Evolutionary conservation across 1,140 invertebrate species (phyloP).

Genomic region (Idris sp.): DNA sequence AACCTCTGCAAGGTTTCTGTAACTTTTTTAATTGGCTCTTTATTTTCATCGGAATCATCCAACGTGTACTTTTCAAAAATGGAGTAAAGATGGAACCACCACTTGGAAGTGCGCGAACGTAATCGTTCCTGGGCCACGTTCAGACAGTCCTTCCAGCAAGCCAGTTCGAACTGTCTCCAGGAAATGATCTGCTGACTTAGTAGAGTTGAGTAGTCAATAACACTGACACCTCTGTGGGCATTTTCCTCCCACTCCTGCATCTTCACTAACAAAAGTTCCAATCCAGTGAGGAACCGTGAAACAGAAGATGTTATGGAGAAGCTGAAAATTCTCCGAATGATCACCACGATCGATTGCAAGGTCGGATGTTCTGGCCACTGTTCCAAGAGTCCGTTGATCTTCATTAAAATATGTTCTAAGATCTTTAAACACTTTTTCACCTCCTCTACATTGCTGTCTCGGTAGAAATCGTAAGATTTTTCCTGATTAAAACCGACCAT

Average conservation of each 20-base stretch:
- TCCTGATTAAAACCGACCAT: constrained; percentile 9
- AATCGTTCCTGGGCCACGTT: constrained; percentile 82
- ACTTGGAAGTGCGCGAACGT: constrained; percentile 84
- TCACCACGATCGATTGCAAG: constrained; percentile 84
- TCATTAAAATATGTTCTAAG: constrained; percentile 81
- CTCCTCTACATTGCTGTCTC: constrained; percentile 88
- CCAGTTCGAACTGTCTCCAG: constrained; percentile 95
- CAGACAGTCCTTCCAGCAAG: constrained; percentile 89
- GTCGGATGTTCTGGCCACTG: constrained; percentile 96
- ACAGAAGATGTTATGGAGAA: constrained; percentile 90
- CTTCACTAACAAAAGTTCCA: constrained; percentile 92
- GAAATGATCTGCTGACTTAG: constrained; percentile 90
- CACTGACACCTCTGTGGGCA: constrained; percentile 90
- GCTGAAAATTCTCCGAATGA: constrained; percentile 86
- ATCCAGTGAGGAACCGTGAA: constrained; percentile 91
- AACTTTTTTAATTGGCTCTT: constrained; percentile 67
- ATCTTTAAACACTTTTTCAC: constrained; percentile 85
- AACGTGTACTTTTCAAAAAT: constrained; percentile 80
- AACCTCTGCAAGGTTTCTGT: constrained; percentile 85
- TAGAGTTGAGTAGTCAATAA: constrained; percentile 83
- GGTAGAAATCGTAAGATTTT: constrained; percentile 88
- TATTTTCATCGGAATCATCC: constrained; percentile 14
- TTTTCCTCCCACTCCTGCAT: constrained; percentile 94
- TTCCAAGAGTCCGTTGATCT: constrained; percentile 83
- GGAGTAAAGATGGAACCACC: constrained; percentile 94